Percentiles rank a stretch among this genome's conserved stretches.
These are phyloP conservation scores for Nesoenas mayeri DNA, from an alignment of 2,113 vertebrate species.

Conservation along the genomic window DNA sequence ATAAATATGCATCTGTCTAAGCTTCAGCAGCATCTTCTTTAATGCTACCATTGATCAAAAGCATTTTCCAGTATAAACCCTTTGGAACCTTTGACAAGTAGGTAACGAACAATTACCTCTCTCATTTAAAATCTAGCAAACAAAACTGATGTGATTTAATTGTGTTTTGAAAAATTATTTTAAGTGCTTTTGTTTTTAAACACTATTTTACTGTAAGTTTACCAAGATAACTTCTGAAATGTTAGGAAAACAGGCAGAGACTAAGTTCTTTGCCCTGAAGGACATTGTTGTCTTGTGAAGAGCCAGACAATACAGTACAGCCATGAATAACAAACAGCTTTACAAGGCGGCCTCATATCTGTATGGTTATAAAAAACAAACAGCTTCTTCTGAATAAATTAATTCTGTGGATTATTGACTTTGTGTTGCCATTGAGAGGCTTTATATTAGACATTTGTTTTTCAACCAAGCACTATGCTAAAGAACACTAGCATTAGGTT, in stretches of 20 bases:
- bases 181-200: neutral
- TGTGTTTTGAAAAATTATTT: neutral
- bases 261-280: conserved; percentile 2
- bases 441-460: neutral
- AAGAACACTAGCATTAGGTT: neutral
- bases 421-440: neutral
- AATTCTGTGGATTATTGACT: conserved; percentile 19
- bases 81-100: neutral
- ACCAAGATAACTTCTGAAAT: neutral
- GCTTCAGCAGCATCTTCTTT: neutral
- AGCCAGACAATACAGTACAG: neutral
- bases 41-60: neutral
- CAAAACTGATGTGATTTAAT: neutral
- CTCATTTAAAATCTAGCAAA: neutral
- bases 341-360: neutral
- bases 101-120: neutral
- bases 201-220: neutral
- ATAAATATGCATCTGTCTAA: neutral
- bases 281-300: neutral
- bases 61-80: neutral
- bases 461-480: neutral
- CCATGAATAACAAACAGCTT: conserved; percentile 1
- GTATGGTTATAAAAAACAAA: neutral
- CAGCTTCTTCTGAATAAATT: conserved; percentile 6
- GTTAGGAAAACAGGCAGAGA: neutral